Evolutionary conservation across 2,797 vertebrate genomes (phyloP).

Genomic region (Pipistrellus pipistrellus): DNA sequence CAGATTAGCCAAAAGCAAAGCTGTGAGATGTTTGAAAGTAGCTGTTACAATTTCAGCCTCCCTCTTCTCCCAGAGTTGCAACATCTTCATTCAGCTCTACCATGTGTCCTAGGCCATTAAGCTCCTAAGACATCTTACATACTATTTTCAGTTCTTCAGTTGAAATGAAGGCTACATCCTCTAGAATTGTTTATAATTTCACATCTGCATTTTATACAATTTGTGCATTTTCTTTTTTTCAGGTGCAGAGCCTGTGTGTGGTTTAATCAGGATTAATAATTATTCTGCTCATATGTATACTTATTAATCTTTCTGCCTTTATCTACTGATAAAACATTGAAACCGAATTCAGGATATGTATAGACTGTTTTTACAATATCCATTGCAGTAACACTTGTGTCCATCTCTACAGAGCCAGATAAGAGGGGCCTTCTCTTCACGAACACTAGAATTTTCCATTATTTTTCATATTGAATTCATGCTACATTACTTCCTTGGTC

Average conservation of each 20-base stretch:
- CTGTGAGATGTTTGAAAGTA: conserved; percentile 16
- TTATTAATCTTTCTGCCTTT: background rate
- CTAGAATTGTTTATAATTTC: background rate
- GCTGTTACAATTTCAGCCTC: background rate
- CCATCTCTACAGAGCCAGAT: background rate
- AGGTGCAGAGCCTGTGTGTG: background rate
- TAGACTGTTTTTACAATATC: background rate
- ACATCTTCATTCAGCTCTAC: background rate
- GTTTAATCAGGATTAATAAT: conserved; percentile 14
- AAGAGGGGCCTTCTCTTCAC: background rate
- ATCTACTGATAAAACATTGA: background rate
- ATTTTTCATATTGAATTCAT: conserved; percentile 29
- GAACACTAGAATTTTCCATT: background rate
- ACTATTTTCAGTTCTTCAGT: background rate
- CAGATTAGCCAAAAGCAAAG: conserved; percentile 44
- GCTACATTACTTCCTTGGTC: background rate
- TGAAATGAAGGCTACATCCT: background rate
- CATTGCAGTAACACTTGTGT: background rate
- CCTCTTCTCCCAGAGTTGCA: background rate
- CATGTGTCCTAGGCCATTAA: background rate
- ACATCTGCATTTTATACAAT: background rate
- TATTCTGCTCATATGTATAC: background rate
- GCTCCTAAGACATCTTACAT: background rate
- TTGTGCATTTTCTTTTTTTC: background rate
- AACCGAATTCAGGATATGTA: background rate